These are phyloP conservation scores for Nephrotoma appendiculata DNA, from an alignment of 2,888 invertebrate genomes.

Conservation along the genomic window DNA sequence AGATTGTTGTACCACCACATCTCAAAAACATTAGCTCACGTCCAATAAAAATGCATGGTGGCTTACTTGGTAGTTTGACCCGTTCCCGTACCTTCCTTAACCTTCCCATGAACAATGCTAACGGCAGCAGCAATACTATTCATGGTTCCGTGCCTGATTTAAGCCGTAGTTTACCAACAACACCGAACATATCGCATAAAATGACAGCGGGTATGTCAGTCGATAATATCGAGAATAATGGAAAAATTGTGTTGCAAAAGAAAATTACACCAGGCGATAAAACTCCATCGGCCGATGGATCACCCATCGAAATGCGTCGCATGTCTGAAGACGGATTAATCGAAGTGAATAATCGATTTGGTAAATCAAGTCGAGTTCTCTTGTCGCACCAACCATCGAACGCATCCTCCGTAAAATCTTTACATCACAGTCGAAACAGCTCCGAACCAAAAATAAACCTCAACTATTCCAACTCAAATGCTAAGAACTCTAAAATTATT, in stretches of 20 bases:
- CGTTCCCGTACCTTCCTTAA: constrained; percentile 41
- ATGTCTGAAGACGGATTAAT: background rate
- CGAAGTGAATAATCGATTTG: background rate
- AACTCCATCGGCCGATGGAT: background rate
- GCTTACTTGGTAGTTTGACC: constrained; percentile 39
- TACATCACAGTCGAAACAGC: constrained; percentile 10
- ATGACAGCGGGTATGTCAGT: background rate
- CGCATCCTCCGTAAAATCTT: background rate
- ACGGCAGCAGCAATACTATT: constrained; percentile 17
- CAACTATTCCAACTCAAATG: background rate
- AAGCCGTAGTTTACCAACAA: constrained; percentile 29
- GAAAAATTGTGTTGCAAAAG: background rate
- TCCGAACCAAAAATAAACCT: constrained; percentile 9
- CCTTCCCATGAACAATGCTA: constrained; percentile 18
- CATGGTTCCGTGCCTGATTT: constrained; percentile 30
- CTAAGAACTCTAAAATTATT: constrained; percentile 4
- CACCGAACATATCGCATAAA: constrained; percentile 17
- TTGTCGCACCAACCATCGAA: background rate
- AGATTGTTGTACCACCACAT: constrained; percentile 26
- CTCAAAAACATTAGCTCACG: constrained; percentile 18
- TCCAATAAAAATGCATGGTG: constrained; percentile 21
- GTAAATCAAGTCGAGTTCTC: background rate
- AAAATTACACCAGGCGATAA: background rate
- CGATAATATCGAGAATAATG: background rate
- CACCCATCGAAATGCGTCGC: background rate